phyloP scores from a whole-genome alignment of 1,140 invertebrate species.

The Dryas iulia region DNA sequence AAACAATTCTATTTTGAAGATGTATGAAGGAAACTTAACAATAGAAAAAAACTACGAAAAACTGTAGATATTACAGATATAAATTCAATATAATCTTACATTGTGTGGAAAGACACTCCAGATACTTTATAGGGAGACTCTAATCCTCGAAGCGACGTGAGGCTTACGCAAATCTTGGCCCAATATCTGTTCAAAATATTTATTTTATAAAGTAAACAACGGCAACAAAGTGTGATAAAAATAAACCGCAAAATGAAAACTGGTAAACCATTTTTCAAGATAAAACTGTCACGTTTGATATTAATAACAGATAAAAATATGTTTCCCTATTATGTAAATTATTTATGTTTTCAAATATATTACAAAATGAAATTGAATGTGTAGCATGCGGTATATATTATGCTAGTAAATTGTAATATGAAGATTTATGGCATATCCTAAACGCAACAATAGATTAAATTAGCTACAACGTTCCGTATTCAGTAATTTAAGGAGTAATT shows the following conservation, averaged over 20 bases:
- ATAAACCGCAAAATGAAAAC: background rate
- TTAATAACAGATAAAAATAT: conserved; percentile 7
- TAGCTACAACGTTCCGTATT: background rate
- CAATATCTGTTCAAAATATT: conserved; percentile 9
- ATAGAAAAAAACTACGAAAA: background rate
- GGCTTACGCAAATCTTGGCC: conserved; percentile 14
- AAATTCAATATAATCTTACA: background rate
- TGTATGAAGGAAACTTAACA: background rate
- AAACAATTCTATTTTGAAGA: no score
- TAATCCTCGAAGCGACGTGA: conserved; percentile 13
- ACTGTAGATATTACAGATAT: background rate
- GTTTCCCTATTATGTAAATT: background rate
- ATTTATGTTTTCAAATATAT: background rate
- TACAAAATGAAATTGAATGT: background rate
- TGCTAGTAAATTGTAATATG: background rate
- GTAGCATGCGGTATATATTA: background rate
- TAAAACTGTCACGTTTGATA: background rate
- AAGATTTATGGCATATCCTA: background rate
- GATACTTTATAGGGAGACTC: conserved; percentile 8
- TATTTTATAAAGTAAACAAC: background rate
- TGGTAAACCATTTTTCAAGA: conserved; percentile 1
- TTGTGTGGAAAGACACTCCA: conserved; percentile 7
- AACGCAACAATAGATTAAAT: background rate
- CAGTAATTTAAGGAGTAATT: background rate
- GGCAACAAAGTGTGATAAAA: background rate